Conservation (phyloP, 2,888 invertebrate species). For the Drosophila helvetica region DNA sequence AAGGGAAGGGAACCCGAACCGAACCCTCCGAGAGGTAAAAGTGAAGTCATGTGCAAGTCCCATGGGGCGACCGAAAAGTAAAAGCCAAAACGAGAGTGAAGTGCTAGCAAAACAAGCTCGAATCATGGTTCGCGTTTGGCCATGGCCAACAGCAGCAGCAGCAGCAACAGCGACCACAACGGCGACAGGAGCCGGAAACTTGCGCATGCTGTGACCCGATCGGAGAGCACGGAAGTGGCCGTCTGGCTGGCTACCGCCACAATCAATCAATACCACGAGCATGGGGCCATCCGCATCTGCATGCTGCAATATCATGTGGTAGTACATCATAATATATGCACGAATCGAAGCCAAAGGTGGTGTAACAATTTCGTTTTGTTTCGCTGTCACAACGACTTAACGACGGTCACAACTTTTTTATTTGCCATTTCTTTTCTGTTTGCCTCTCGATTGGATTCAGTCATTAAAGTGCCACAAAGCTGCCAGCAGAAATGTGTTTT, state of each 20-base stretch:
- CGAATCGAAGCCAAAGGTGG: constrained; percentile 6
- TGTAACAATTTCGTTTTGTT: constrained; percentile 39
- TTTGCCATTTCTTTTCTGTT: constrained; percentile 20
- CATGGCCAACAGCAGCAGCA: constrained; percentile 37
- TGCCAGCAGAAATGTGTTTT: constrained; percentile 22
- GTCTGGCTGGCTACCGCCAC: neutral
- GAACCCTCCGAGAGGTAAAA: constrained; percentile 39
- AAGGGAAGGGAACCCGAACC: constrained; percentile 20
- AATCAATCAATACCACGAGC: constrained; percentile 33
- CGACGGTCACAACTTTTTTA: constrained; percentile 6
- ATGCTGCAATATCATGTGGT: neutral
- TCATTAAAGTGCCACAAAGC: constrained; percentile 37
- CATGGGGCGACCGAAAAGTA: constrained; percentile 60
- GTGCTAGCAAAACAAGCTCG: constrained; percentile 46
- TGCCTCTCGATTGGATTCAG: constrained; percentile 5
- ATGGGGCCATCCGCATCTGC: neutral
- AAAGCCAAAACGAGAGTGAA: constrained; percentile 67
- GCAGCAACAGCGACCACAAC: constrained; percentile 1
- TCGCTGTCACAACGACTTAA: constrained; percentile 40
- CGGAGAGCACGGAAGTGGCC: constrained; percentile 50
- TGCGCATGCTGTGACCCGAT: constrained; percentile 49
- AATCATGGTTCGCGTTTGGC: constrained; percentile 60
- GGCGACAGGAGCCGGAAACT: constrained; percentile 70
- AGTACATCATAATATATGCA: constrained; percentile 27
- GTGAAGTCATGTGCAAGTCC: constrained; percentile 32